These are phyloP conservation scores for Siniperca scherzeri DNA, from an alignment of 2,797 vertebrate genomes.

Conservation along the genomic window DNA sequence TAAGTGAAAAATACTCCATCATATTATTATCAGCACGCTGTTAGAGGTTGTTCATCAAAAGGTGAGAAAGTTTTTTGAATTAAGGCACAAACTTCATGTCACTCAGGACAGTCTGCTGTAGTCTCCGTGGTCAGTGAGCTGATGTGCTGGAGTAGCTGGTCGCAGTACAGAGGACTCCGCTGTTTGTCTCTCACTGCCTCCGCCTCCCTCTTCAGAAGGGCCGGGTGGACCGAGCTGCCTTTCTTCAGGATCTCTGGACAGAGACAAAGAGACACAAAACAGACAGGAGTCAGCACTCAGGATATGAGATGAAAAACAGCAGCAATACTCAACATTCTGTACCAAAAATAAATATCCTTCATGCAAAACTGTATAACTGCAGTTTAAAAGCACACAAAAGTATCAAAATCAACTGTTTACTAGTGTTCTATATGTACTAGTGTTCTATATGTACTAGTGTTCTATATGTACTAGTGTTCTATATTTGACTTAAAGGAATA, in stretches of 20 bases:
- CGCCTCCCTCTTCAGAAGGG: slow-evolving; percentile 85
- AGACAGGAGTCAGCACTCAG: neutral
- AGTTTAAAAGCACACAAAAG: neutral
- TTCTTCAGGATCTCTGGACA: slow-evolving; percentile 90
- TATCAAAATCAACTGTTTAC: too few relatives aligned
- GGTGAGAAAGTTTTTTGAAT: neutral
- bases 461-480: too few relatives aligned
- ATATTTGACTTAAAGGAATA: neutral
- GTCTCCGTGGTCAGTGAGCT: slow-evolving; percentile 58
- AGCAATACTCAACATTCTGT: neutral
- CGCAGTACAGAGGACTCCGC: slow-evolving; percentile 84
- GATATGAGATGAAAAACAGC: neutral
- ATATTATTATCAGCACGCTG: neutral
- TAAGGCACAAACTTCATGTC: slow-evolving; percentile 19
- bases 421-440: too few relatives aligned
- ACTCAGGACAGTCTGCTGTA: neutral
- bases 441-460: too few relatives aligned
- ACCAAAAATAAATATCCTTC: neutral
- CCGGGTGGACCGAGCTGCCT: slow-evolving; percentile 85
- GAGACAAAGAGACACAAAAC: neutral
- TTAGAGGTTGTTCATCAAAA: neutral
- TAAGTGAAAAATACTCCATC: neutral
- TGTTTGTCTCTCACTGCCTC: slow-evolving; percentile 90
- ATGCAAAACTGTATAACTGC: neutral
- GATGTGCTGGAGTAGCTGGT: slow-evolving; percentile 90